These are phyloP conservation scores for Baronia brevicornis DNA, from an alignment of 2,888 invertebrate species.

Conservation along the genomic window DNA sequence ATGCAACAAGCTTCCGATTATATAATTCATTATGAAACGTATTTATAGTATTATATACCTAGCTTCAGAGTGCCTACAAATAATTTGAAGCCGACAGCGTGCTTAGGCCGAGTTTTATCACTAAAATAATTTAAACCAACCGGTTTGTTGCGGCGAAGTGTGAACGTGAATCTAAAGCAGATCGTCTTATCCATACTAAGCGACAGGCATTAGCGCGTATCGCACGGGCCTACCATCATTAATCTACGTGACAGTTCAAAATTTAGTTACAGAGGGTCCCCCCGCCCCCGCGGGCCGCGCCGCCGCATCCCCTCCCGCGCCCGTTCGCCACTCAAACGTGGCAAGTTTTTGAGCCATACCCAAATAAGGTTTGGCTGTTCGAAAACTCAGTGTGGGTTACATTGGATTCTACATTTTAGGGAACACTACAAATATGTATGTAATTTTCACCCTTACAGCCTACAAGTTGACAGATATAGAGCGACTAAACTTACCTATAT, in stretches of 20 bases:
- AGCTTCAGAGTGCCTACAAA: too few relatives aligned
- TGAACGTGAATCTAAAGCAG: slow-evolving; percentile 1
- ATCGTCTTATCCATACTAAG: slow-evolving; percentile 53
- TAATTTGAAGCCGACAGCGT: slow-evolving; percentile 11
- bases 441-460: too few relatives aligned
- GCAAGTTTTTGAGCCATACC: slow-evolving; percentile 64
- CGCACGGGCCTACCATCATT: slow-evolving; percentile 75
- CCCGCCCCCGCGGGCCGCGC: slow-evolving; percentile 27
- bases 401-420: slow-evolving; percentile 5
- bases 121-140: slow-evolving; percentile 1
- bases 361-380: slow-evolving; percentile 19
- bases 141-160: neutral
- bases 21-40: too few relatives aligned
- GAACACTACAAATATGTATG: too few relatives aligned
- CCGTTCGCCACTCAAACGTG: slow-evolving; percentile 30
- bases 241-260: slow-evolving; percentile 77
- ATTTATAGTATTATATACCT: too few relatives aligned
- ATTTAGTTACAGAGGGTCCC: slow-evolving; percentile 74
- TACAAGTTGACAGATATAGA: slow-evolving; percentile 2
- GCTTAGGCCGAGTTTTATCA: too few relatives aligned
- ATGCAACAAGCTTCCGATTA: too few relatives aligned
- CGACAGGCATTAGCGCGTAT: slow-evolving; percentile 70
- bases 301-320: slow-evolving; percentile 24
- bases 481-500: too few relatives aligned
- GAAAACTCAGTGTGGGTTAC: slow-evolving; percentile 38